A percentile compares a stretch with the other conserved stretches of the same genome.
phyloP scores from a whole-genome alignment of 2,113 vertebrate genomes.

The Corynorhinus townsendii region DNA sequence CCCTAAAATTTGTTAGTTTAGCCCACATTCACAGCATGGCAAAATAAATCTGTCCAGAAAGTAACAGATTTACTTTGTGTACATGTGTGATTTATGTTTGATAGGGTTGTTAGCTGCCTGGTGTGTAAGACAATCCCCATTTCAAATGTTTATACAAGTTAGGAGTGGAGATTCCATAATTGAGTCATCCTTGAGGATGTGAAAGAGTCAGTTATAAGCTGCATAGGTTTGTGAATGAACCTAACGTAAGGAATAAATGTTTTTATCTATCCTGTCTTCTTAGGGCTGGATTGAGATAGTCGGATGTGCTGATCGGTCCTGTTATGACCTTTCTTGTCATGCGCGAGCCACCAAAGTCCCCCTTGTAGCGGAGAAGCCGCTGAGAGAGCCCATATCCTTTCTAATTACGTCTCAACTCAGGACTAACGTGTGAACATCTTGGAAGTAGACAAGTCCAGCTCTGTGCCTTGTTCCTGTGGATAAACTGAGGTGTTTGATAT shows the following conservation, averaged over 20 bases:
- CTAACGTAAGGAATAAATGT: background rate
- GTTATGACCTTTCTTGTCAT: conserved; percentile 94
- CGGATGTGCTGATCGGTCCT: conserved; percentile 96
- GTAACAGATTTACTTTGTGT: background rate
- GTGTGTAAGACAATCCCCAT: background rate
- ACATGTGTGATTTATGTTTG: background rate
- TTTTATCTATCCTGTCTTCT: conserved; percentile 2
- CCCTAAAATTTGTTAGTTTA: background rate
- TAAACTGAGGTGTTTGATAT: background rate
- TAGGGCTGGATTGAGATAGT: conserved; percentile 99
- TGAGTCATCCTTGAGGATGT: background rate
- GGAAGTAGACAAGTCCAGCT: background rate
- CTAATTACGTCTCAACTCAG: background rate
- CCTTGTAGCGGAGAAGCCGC: conserved; percentile 94
- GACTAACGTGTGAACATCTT: background rate
- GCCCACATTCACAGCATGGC: background rate
- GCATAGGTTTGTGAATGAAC: background rate
- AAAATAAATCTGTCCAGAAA: background rate
- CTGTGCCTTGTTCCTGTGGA: background rate
- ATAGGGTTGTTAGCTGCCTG: background rate
- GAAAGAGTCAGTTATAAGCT: background rate
- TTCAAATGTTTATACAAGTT: background rate
- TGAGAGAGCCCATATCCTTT: conserved; percentile 99
- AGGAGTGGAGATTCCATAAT: background rate
- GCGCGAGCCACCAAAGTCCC: conserved; percentile 95